Base-by-base conservation (phyloP, 2,888 invertebrate genomes). In the Steromphala cineraria region DNA sequence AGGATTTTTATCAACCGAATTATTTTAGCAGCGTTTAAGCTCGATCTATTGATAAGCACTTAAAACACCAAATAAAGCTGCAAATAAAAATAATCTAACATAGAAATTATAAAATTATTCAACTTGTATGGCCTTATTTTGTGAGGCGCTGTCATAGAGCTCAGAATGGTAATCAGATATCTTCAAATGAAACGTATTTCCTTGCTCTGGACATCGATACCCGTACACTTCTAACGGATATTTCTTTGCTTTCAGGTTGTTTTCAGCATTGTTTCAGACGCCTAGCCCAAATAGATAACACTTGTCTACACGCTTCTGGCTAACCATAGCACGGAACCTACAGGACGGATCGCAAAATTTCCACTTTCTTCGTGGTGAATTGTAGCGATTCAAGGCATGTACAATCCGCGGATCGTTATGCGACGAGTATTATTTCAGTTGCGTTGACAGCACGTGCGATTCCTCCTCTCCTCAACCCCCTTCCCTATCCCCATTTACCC, bases 391-490 rank as follows among this genome's bases (percentile, higher is more conserved):
- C 56, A 24, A n/a, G 74, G 75, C 24, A 74, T 56, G 53, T 52
- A 56, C 74, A 52, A 31, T 53, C 79, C 46, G 53, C 55, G 56
- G 56, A 74, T 75, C 40, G 75, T 79, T 79, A 79, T 75, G 79
- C 55, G 79, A 46, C 52, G 28, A 53, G 28, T 83, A 81, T 83
- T 83, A 79, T 81, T 83, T n/a, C 82, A 83, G 82, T 83, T 83
- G 82, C 71, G 52, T 13, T 40, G 55, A 75, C 71, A 71, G 36
- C 81, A 76, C 78, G 78, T 77, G 82, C 71, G 71, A 55, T n/a
- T 15, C 52, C 24, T 31, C 55, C 31, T n/a, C 31, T 55, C 36
- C 67, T 36, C 3, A 8, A 31, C n/a, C 53, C 55, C 76, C 53
- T 55, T 28, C 76, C 55, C 74, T 13, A 15, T 36, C 36, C n/a